phyloP scores from a whole-genome alignment of 2,888 invertebrate genomes.

The Rhabditoides inermis region DNA sequence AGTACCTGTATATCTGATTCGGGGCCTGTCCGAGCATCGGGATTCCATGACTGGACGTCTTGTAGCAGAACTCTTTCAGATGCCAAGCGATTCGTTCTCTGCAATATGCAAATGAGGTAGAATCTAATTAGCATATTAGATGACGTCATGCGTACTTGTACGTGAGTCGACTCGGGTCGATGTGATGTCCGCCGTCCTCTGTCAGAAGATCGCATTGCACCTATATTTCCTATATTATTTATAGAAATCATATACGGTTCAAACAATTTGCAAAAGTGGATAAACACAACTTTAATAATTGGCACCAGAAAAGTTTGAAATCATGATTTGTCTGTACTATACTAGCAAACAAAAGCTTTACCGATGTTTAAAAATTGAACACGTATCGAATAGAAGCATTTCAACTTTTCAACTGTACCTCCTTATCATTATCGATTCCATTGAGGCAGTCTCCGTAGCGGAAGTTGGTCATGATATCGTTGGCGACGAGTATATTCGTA shows the following conservation, averaged over 20 bases:
- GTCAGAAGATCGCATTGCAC: conserved; percentile 39
- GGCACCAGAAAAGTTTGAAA: too few relatives aligned
- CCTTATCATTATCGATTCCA: conserved; percentile 33
- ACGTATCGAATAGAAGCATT: not conserved
- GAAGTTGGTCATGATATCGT: conserved; percentile 26
- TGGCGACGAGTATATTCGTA: conserved; percentile 27
- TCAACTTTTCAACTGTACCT: conserved; percentile 9
- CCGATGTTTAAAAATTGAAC: not conserved
- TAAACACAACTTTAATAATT: too few relatives aligned
- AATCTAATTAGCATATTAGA: not conserved
- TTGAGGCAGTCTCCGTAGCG: conserved; percentile 32
- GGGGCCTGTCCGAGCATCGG: conserved; percentile 45
- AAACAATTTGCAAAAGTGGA: too few relatives aligned
- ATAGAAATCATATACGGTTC: not conserved
- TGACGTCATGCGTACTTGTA: conserved; percentile 18
- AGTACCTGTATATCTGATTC: conserved; percentile 31
- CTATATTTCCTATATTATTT: conserved; percentile 9
- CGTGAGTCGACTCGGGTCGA: conserved; percentile 37
- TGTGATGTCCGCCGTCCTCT: conserved; percentile 38
- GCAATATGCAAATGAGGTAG: not conserved
- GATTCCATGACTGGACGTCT: conserved; percentile 46
- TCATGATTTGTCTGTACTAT: too few relatives aligned
- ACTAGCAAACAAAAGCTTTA: too few relatives aligned
- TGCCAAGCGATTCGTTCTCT: conserved; percentile 40
- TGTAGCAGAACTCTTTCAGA: conserved; percentile 43